A percentile compares a stretch with the other conserved stretches of the same genome.
phyloP scores from a whole-genome alignment of 2,113 vertebrate species.

The Ochotona curzoniae region DNA sequence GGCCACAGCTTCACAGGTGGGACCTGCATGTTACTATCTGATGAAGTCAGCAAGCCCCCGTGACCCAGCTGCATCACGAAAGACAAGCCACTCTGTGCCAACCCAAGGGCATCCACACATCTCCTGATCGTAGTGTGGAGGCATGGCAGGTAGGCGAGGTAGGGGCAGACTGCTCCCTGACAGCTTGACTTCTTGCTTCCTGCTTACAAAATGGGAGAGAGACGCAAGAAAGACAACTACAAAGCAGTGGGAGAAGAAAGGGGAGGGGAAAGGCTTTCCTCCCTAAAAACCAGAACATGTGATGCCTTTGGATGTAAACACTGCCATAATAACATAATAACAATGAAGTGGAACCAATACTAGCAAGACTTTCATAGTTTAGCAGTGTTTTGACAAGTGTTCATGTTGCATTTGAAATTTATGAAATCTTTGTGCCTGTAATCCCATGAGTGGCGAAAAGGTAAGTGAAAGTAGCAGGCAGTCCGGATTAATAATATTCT shows the following conservation, averaged over 20 bases:
- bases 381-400: slow-evolving; percentile 92
- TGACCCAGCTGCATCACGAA: background rate
- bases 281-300: slow-evolving; percentile 76
- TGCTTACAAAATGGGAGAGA: background rate
- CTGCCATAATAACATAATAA: slow-evolving; percentile 73
- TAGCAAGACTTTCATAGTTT: slow-evolving; percentile 85
- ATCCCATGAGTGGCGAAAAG: slow-evolving; percentile 90
- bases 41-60: background rate
- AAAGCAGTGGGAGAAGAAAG: background rate
- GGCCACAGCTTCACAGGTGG: background rate
- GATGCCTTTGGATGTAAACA: slow-evolving; percentile 82
- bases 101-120: background rate
- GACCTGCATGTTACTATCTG: background rate
- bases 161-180: background rate
- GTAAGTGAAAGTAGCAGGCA: slow-evolving; percentile 93
- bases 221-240: background rate
- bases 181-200: background rate
- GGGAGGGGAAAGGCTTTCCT: background rate
- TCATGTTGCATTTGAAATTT: slow-evolving; percentile 93
- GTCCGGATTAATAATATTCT: slow-evolving; percentile 89
- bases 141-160: background rate
- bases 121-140: background rate
- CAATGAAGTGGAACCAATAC: slow-evolving; percentile 74
- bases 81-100: background rate
- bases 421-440: slow-evolving; percentile 91